Evolutionary conservation across 2,888 invertebrate genomes (phyloP), one percentile per base, ranked within the genome.

Genomic region (Lochmaea capreae): DNA sequence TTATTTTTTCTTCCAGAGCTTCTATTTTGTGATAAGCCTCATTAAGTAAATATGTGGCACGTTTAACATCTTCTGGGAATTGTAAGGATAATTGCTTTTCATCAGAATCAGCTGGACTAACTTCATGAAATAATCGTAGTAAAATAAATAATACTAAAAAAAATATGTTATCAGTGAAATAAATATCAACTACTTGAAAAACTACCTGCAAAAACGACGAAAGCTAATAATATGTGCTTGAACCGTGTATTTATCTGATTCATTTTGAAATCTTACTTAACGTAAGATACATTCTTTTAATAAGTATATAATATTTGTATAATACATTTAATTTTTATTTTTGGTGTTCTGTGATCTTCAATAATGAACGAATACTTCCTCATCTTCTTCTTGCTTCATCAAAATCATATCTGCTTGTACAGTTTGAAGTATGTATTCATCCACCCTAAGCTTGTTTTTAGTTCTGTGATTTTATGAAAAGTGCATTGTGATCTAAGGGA

Each of bases 1-100:
- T 89, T 54, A 96, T 88, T 87, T 94, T 94, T 77, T 91, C 91
- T 85, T 95, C 94, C 68, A 96, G 85, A 69, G 91, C 90, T 54
- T 89, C 89, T 76, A 95, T 90, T 81, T 91, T 90, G 43, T 87
- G 87, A 78, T 90, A 90, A 0, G 93, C 93, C 79, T 92, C 91
- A 75, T 89, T 87, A 22, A 94, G 73, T 43, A 81, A 71, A 70
- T 74, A 74, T 57, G 79, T 79, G 8, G 81, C 83, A 62, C 80
- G 79, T 52, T 79, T 76, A 5, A 84, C 62, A 72, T 82, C 82
- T 52, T 81, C 81, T 8, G 81, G 81, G 74, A 81, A 80, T 66
- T 78, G 74, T 78, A 73, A 67, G 68, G 77, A 73, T 77, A 77
- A 75, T 68, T 78, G 73, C 78, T 81, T 6, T 10, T 54, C 57